phyloP scores from a whole-genome alignment of 2,888 invertebrate genomes.

The Anaspis maculata region DNA sequence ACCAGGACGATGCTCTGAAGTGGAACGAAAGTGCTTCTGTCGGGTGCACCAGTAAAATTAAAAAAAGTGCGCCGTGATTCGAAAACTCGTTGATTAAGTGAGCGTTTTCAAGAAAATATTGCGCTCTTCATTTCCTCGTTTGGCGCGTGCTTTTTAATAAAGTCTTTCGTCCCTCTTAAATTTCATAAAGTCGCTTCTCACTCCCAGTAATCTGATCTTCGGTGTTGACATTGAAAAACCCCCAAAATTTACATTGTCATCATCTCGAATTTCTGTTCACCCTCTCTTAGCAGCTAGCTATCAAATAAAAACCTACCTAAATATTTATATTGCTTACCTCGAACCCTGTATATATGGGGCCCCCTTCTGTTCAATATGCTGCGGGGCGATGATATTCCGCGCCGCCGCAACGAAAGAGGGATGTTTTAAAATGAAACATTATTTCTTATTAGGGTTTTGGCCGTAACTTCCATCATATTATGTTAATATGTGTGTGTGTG shows the following conservation, averaged over 20 bases:
- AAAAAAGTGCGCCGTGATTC: too few relatives aligned
- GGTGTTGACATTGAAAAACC: slow-evolving; percentile 18
- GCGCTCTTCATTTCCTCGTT: too few relatives aligned
- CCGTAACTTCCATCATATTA: too few relatives aligned
- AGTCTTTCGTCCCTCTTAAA: not conserved
- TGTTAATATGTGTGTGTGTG: too few relatives aligned
- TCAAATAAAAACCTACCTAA: slow-evolving; percentile 25
- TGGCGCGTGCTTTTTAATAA: not conserved
- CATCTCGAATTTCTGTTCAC: slow-evolving; percentile 22
- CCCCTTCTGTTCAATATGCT: too few relatives aligned
- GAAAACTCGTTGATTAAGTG: too few relatives aligned
- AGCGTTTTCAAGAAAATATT: too few relatives aligned
- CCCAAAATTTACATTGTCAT: slow-evolving; percentile 23
- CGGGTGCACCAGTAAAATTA: too few relatives aligned
- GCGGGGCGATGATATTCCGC: slow-evolving; percentile 10
- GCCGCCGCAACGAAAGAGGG: too few relatives aligned
- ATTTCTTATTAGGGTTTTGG: slow-evolving; percentile 14
- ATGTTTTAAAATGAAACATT: slow-evolving; percentile 18
- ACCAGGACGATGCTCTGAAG: too few relatives aligned
- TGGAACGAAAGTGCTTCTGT: too few relatives aligned
- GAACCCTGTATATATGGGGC: slow-evolving; percentile 13
- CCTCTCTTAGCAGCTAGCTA: slow-evolving; percentile 19
- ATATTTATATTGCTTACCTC: slow-evolving; percentile 26
- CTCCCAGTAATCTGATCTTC: slow-evolving; percentile 11
- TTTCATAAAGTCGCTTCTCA: too few relatives aligned